A percentile compares a stretch with the other conserved stretches of the same genome.
Conservation (phyloP, 2,113 vertebrate species). For the Podilymbus podiceps region DNA sequence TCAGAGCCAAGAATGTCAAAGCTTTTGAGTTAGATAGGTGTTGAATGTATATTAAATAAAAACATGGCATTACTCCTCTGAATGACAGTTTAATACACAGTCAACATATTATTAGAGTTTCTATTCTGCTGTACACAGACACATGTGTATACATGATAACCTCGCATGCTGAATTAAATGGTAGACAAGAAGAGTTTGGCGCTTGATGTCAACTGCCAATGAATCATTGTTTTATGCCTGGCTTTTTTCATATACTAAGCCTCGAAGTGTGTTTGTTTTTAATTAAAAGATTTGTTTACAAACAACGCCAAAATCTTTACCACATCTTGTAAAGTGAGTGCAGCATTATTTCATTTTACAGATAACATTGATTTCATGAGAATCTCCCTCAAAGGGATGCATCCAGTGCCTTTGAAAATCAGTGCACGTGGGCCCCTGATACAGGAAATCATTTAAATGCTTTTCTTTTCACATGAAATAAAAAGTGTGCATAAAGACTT, state of each 20-base stretch:
- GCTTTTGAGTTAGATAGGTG: neutral
- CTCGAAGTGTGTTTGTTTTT: neutral
- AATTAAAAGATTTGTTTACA: neutral
- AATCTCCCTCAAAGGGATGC: conserved; percentile 10
- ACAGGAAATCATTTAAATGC: conserved; percentile 51
- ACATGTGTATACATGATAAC: neutral
- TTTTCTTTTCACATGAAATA: conserved; percentile 39
- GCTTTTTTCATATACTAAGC: neutral
- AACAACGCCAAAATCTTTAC: neutral
- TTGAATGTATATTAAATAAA: conserved; percentile 4
- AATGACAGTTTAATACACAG: neutral
- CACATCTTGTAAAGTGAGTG: neutral
- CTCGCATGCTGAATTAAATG: neutral
- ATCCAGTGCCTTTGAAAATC: neutral
- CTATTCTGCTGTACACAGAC: neutral
- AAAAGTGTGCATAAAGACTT: conserved; percentile 35
- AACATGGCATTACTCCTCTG: neutral
- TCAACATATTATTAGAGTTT: neutral
- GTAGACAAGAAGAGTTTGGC: neutral
- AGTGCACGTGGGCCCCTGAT: neutral
- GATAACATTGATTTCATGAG: neutral
- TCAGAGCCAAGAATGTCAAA: neutral
- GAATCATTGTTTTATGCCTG: neutral
- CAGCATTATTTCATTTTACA: neutral
- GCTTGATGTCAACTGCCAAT: neutral